phyloP scores from a whole-genome alignment of 1,140 invertebrate species.

The Oryctes rhinoceros region DNA sequence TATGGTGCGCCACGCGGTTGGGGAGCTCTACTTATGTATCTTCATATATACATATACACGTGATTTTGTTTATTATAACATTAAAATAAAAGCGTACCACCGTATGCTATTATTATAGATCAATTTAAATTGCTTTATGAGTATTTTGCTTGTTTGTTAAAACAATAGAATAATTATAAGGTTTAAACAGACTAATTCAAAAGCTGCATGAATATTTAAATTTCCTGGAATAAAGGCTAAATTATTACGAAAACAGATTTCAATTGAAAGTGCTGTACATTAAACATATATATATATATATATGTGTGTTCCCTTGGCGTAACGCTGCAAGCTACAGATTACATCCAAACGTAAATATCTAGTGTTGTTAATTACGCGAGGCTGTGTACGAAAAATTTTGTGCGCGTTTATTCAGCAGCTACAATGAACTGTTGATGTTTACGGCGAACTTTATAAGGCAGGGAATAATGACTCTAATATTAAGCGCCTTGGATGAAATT shows the following conservation, averaged over 20 bases:
- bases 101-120: too few species aligned
- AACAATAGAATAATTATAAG: too few species aligned
- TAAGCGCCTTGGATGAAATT: constrained; percentile 4
- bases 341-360: constrained; percentile 3
- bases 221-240: too few species aligned
- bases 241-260: background rate
- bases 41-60: too few species aligned
- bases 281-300: background rate
- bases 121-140: too few species aligned
- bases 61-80: too few species aligned
- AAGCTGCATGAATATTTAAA: too few species aligned
- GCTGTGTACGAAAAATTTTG: background rate
- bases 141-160: too few species aligned
- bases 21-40: too few species aligned
- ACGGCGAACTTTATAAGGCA: background rate
- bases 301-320: background rate
- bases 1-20: too few species aligned
- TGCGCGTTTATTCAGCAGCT: background rate
- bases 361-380: background rate
- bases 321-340: background rate
- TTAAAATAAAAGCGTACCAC: too few species aligned
- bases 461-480: background rate
- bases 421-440: background rate
- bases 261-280: background rate
- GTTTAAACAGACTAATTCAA: too few species aligned